These are phyloP conservation scores for Cryptoblepharus egeriae DNA, from an alignment of 2,797 vertebrate species.

Conservation along the genomic window DNA sequence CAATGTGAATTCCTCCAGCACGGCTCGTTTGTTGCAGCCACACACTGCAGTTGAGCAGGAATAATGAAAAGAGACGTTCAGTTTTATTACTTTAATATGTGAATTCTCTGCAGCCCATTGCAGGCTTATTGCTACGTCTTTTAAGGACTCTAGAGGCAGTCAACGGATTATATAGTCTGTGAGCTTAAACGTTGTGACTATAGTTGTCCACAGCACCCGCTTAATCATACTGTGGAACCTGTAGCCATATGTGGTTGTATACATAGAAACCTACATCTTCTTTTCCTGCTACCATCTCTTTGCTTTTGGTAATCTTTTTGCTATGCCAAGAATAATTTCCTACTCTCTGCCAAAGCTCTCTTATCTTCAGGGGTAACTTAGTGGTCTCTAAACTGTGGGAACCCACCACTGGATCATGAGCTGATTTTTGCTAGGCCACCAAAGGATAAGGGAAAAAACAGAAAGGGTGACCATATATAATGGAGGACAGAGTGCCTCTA, in stretches of 20 bases:
- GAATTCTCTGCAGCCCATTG: conserved; percentile 25
- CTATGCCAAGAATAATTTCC: background rate
- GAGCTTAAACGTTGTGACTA: background rate
- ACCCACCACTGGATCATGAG: too few relatives aligned
- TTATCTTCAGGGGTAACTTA: background rate
- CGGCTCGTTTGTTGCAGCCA: background rate
- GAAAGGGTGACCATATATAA: too few relatives aligned
- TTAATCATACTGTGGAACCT: background rate
- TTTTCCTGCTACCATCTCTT: background rate
- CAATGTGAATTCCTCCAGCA: background rate
- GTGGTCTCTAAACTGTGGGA: too few relatives aligned
- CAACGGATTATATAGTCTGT: conserved; percentile 15
- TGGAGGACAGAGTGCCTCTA: too few relatives aligned
- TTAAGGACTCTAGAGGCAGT: conserved; percentile 21
- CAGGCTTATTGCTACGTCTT: conserved; percentile 21
- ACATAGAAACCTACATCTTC: background rate
- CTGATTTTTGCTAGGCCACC: too few relatives aligned
- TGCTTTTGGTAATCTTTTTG: background rate
- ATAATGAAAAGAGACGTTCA: conserved; percentile 19
- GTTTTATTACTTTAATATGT: conserved; percentile 21
- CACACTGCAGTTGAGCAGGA: background rate
- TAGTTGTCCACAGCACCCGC: background rate
- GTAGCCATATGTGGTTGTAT: background rate
- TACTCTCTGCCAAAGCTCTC: background rate
- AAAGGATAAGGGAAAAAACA: too few relatives aligned